Evolutionary conservation across 2,888 invertebrate genomes (phyloP).

Genomic region (Drosophila kambysellisi): DNA sequence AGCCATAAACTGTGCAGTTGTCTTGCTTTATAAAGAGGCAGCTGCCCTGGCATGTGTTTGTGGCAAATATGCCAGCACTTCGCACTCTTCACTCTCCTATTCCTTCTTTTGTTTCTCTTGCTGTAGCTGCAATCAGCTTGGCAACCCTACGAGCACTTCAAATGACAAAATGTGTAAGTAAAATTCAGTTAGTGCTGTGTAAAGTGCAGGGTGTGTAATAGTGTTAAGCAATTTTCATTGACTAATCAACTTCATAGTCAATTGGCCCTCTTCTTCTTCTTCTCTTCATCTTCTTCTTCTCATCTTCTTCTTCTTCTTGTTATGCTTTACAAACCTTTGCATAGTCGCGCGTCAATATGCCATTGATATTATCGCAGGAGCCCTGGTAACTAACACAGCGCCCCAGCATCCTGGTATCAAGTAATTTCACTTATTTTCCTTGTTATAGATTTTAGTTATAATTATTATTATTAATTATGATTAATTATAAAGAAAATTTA

Average conservation of each 20-base stretch:
- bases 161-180: slow-evolving; percentile 36
- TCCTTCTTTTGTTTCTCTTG: not conserved
- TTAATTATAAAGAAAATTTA: not conserved
- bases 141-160: slow-evolving; percentile 12
- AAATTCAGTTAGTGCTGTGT: slow-evolving; percentile 50
- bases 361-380: slow-evolving; percentile 90
- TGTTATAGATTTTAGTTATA: not conserved
- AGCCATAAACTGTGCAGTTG: slow-evolving; percentile 49
- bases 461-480: not conserved
- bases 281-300: slow-evolving; percentile 7
- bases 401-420: slow-evolving; percentile 80
- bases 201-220: slow-evolving; percentile 44
- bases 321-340: slow-evolving; percentile 87
- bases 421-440: slow-evolving; percentile 13
- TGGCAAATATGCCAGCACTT: slow-evolving; percentile 30
- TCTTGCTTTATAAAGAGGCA: slow-evolving; percentile 37
- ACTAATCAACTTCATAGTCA: slow-evolving; percentile 59
- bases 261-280: slow-evolving; percentile 9
- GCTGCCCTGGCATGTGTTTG: slow-evolving; percentile 31
- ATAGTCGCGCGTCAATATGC: slow-evolving; percentile 87
- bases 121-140: slow-evolving; percentile 1
- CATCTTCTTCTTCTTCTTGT: slow-evolving; percentile 10
- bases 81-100: not conserved
- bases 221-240: slow-evolving; percentile 58
- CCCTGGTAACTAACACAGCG: slow-evolving; percentile 88